A percentile compares a stretch with the other conserved stretches of the same genome.
These are phyloP conservation scores for Drosophila burlai DNA, from an alignment of 1,140 invertebrate species.

Conservation along the genomic window DNA sequence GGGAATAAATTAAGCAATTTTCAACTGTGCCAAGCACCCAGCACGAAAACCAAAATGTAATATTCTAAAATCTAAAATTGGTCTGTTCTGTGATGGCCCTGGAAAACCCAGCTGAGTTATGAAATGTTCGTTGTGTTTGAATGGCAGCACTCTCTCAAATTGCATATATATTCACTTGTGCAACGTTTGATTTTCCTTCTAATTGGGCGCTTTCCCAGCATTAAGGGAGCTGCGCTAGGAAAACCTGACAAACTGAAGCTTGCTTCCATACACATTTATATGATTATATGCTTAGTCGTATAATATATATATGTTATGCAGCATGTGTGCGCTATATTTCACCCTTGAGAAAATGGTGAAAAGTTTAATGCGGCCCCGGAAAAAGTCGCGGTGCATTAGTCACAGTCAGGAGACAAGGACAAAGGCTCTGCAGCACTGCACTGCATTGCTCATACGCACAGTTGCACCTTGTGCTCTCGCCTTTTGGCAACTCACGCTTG, in stretches of 20 bases:
- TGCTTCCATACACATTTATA: constrained; percentile 27
- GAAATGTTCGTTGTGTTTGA: constrained; percentile 3
- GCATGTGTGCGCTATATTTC: constrained; percentile 34
- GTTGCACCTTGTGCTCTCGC: constrained; percentile 57
- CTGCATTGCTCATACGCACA: constrained; percentile 71
- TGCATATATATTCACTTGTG: constrained; percentile 30
- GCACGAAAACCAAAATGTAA: neutral
- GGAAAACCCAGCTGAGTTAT: neutral
- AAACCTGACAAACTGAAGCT: constrained; percentile 1
- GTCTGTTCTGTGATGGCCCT: neutral
- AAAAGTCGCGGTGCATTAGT: constrained; percentile 71
- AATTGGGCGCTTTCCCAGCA: neutral
- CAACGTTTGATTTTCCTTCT: constrained; percentile 21
- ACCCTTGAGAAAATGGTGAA: constrained; percentile 59
- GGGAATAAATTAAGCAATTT: neutral
- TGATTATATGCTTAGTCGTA: constrained; percentile 23
- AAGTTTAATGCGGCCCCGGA: constrained; percentile 39
- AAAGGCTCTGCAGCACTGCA: constrained; percentile 40
- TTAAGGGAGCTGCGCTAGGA: neutral
- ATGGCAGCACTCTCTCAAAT: constrained; percentile 21
- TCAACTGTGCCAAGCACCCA: too few species aligned
- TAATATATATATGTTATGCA: neutral
- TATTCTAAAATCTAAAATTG: constrained; percentile 3
- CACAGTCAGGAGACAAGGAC: constrained; percentile 67
- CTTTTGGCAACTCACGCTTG: constrained; percentile 54